Evolutionary conservation across 2,113 vertebrate genomes (phyloP).

Genomic region (Nyctibius bracteatus): DNA sequence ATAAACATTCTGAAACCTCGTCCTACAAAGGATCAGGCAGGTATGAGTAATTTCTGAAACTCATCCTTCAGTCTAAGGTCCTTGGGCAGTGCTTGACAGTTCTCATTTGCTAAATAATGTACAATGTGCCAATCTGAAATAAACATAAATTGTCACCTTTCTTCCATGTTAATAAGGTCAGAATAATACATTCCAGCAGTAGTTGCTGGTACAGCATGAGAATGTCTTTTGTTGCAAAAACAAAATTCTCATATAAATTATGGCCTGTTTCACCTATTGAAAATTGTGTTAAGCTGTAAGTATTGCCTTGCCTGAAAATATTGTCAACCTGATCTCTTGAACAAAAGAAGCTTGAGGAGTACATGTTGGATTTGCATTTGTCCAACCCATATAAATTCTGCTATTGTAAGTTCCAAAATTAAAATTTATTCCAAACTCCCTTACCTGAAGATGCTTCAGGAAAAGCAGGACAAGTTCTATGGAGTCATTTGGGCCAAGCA

Average conservation of each 20-base stretch:
- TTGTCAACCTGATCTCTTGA: background rate
- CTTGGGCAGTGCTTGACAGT: constrained; percentile 66
- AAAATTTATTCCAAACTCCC: background rate
- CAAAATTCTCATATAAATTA: constrained; percentile 38
- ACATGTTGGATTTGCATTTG: background rate
- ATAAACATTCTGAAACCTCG: constrained; percentile 70
- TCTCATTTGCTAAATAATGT: constrained; percentile 71
- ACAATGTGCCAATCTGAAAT: constrained; percentile 72
- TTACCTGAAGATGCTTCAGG: background rate
- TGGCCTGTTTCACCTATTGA: background rate
- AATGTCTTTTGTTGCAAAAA: constrained; percentile 58
- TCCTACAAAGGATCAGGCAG: constrained; percentile 62
- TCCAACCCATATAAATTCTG: background rate
- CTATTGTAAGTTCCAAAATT: background rate
- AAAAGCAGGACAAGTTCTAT: background rate
- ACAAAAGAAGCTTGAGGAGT: background rate
- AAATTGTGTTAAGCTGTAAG: constrained; percentile 28
- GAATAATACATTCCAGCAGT: constrained; percentile 58
- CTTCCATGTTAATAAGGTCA: constrained; percentile 67
- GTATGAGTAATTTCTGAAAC: constrained; percentile 72
- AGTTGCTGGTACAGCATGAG: constrained; percentile 8
- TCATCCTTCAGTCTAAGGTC: constrained; percentile 43
- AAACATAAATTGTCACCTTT: constrained; percentile 78
- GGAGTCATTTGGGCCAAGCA: background rate
- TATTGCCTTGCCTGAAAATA: background rate